A percentile compares a stretch with the other conserved stretches of the same genome.
Conservation (phyloP, 2,113 vertebrate species). For the Halcyon senegalensis region DNA sequence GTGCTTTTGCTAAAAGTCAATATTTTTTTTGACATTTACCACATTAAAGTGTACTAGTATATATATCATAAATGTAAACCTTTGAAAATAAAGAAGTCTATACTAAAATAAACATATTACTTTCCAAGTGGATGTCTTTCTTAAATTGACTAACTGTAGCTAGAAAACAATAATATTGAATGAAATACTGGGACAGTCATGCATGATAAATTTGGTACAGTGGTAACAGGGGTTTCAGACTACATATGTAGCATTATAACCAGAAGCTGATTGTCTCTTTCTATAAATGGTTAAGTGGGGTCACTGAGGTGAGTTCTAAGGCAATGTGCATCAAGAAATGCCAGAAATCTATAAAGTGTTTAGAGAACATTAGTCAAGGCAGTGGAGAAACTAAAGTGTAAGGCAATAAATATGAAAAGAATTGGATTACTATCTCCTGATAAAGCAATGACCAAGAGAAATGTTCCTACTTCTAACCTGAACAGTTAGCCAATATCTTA, state of each 20-base stretch:
- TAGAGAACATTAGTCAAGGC: background rate
- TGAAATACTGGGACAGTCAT: background rate
- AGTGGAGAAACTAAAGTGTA: background rate
- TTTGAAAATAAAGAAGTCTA: background rate
- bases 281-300: background rate
- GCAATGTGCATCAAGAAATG: background rate
- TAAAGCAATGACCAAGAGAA: background rate
- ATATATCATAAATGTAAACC: background rate
- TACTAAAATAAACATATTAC: background rate
- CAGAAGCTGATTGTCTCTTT: background rate
- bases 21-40: background rate
- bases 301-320: background rate
- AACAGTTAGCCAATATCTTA: background rate
- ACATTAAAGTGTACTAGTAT: background rate
- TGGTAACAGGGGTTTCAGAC: background rate
- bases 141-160: background rate
- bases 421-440: background rate
- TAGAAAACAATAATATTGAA: background rate
- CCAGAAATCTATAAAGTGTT: background rate
- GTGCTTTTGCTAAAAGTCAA: background rate
- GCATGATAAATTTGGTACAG: background rate
- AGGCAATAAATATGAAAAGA: background rate
- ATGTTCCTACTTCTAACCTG: background rate
- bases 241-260: background rate
- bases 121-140: background rate